Conservation (phyloP, 1,140 invertebrate species). For the Carcinoscorpius rotundicauda region DNA sequence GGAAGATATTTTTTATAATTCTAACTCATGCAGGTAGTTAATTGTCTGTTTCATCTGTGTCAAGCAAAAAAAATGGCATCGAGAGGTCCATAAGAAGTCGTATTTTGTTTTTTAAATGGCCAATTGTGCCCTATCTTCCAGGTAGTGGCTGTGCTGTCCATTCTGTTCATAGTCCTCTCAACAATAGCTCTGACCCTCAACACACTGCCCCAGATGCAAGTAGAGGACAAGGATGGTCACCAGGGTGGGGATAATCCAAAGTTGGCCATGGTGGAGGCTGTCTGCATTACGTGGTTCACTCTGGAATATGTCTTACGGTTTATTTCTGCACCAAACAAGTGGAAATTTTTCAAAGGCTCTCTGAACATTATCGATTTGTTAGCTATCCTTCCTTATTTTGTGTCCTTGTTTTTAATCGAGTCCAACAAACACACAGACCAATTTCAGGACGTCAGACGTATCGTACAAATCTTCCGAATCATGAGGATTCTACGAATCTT, state of each 20-base stretch:
- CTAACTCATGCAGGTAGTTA: no score
- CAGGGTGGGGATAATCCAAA: slow-evolving; percentile 62
- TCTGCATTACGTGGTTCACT: slow-evolving; percentile 99
- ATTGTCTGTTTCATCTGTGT: no score
- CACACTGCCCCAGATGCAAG: slow-evolving; percentile 90
- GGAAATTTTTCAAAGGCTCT: slow-evolving; percentile 99
- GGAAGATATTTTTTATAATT: no score
- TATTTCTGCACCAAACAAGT: slow-evolving; percentile 96
- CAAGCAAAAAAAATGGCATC: no score
- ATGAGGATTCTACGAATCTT: slow-evolving; percentile 98
- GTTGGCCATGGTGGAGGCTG: slow-evolving; percentile 91
- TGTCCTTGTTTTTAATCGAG: slow-evolving; percentile 88
- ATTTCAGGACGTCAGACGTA: slow-evolving; percentile 90
- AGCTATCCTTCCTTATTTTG: slow-evolving; percentile 97
- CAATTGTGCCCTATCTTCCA: slow-evolving; percentile 30
- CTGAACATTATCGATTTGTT: slow-evolving; percentile 97
- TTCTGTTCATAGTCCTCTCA: slow-evolving; percentile 97
- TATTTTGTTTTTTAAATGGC: no score
- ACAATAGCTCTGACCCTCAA: slow-evolving; percentile 96
- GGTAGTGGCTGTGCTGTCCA: slow-evolving; percentile 98
- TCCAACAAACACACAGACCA: slow-evolving; percentile 93
- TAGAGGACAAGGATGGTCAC: slow-evolving; percentile 51
- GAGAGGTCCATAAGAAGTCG: no score
- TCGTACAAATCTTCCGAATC: slow-evolving; percentile 98
- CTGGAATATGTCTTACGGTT: slow-evolving; percentile 96